phyloP scores from a whole-genome alignment of 2,888 invertebrate genomes.

The Hirtodrosophila alboralis region DNA sequence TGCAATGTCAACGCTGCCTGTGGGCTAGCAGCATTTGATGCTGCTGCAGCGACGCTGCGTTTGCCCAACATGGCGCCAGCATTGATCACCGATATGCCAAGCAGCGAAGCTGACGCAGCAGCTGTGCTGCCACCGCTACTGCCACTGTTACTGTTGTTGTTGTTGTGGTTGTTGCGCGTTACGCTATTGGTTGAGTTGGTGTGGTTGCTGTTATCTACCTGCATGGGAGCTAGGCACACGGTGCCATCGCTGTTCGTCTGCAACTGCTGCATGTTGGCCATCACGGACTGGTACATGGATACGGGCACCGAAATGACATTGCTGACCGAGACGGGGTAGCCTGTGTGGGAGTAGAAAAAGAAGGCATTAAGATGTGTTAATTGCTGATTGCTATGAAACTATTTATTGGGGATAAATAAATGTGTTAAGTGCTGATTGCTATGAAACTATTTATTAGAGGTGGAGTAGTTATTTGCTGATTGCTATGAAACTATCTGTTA shows the following conservation, averaged over 20 bases:
- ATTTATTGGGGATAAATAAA: too few relatives aligned
- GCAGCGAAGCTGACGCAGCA: slow-evolving; percentile 32
- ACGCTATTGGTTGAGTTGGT: slow-evolving; percentile 43
- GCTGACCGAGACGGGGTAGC: slow-evolving; percentile 91
- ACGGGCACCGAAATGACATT: slow-evolving; percentile 98
- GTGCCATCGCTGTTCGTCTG: slow-evolving; percentile 90
- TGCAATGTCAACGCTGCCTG: slow-evolving; percentile 43
- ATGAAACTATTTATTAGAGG: too few relatives aligned
- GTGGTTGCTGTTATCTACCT: slow-evolving; percentile 86
- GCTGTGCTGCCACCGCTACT: slow-evolving; percentile 27
- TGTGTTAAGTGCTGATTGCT: too few relatives aligned
- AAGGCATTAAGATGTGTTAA: too few relatives aligned
- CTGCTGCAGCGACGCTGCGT: slow-evolving; percentile 27
- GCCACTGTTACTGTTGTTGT: slow-evolving; percentile 35
- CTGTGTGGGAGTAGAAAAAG: slow-evolving; percentile 50
- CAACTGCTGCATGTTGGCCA: slow-evolving; percentile 93
- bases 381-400: too few relatives aligned
- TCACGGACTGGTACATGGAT: slow-evolving; percentile 98
- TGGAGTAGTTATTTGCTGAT: too few relatives aligned
- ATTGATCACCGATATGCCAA: slow-evolving; percentile 50
- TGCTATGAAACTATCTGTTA: too few relatives aligned
- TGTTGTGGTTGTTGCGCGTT: slow-evolving; percentile 57
- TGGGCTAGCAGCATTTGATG: slow-evolving; percentile 44
- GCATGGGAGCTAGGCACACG: slow-evolving; percentile 93
- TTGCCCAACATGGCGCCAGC: slow-evolving; percentile 35